Evolutionary conservation across 2,797 vertebrate species (phyloP), one percentile per base, ranked within the genome.

Genomic region (Loriculus beryllinus): DNA sequence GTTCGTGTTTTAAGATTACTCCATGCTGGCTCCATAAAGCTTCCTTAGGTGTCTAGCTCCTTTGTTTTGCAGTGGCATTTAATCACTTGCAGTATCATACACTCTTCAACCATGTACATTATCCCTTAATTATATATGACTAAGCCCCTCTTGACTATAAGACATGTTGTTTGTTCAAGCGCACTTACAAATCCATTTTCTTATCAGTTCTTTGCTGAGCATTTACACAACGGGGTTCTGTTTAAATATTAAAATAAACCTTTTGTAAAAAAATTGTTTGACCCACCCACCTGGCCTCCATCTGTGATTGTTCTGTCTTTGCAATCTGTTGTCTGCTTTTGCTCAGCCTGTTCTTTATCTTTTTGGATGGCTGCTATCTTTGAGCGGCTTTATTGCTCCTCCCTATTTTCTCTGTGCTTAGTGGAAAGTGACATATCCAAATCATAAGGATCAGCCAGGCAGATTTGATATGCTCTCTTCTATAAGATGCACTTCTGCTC

Each of bases 271-370:
- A 97, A 98, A 96, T 37, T 37, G 90, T 88, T 97, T 97, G 97
- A 98, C 97, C 97, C 85, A 65, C 97, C 97, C 97, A 98, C 98
- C 97, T 98, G 98, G 97, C 96, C 97, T 98, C 98, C 98, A 98
- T 98, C 98, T 98, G 97, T 89, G 93, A 83, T 74, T 94, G 75
- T 97, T 96, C 85, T 94, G 96, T 97, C 92, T 97, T 97, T 96
- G 92, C 96, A 97, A 97, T 97, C 96, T 98, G 97, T 98, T 97
- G 95, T 95, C 97, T 95, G 84, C 80, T 96, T 98, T 98, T 98
- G 79, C 96, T 97, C 95, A 97, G 91, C 76, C 29, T 96, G 94
- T 97, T 97, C 96, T 98, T 98, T 98, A 98, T 98, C 96, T 97
- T 98, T 98, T 97, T 96, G 98, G 98, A 98, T 96, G 97, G 92